These are phyloP conservation scores for Aphaenogaster ashmeadi DNA, from an alignment of 1,140 invertebrate species.

Conservation along the genomic window DNA sequence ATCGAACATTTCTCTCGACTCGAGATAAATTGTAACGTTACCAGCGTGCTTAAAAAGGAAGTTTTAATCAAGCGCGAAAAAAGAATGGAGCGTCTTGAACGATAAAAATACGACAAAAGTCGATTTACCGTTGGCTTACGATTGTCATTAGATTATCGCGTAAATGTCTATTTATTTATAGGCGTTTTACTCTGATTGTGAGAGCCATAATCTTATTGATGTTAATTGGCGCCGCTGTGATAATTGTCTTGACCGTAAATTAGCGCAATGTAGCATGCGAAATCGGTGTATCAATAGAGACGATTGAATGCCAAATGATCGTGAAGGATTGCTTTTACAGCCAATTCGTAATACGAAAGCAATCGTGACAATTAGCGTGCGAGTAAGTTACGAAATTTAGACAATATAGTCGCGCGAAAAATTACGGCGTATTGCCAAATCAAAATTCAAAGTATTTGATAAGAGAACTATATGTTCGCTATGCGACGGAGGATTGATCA, in stretches of 20 bases:
- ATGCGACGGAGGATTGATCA: background rate
- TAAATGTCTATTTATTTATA: slow-evolving; percentile 24
- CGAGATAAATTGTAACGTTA: slow-evolving; percentile 4
- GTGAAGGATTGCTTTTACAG: background rate
- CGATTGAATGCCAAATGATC: slow-evolving; percentile 51
- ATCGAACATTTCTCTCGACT: slow-evolving; percentile 45
- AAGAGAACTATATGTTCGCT: too few species aligned
- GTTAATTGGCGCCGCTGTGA: slow-evolving; percentile 46
- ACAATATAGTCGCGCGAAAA: background rate
- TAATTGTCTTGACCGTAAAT: slow-evolving; percentile 49
- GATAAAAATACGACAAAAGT: background rate
- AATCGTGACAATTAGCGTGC: background rate
- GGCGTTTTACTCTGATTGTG: background rate
- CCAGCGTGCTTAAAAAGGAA: slow-evolving; percentile 8
- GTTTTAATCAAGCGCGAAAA: slow-evolving; percentile 13
- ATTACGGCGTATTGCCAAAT: background rate
- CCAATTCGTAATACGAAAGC: background rate
- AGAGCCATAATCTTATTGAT: slow-evolving; percentile 6
- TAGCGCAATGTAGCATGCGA: slow-evolving; percentile 14
- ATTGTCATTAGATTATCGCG: slow-evolving; percentile 28
- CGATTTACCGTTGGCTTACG: slow-evolving; percentile 3
- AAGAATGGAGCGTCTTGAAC: slow-evolving; percentile 9
- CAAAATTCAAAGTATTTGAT: slow-evolving; percentile 6
- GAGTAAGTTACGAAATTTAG: background rate
- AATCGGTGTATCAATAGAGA: background rate